Conservation (phyloP, 2,797 vertebrate species). For the Melanotaenia boesemani region DNA sequence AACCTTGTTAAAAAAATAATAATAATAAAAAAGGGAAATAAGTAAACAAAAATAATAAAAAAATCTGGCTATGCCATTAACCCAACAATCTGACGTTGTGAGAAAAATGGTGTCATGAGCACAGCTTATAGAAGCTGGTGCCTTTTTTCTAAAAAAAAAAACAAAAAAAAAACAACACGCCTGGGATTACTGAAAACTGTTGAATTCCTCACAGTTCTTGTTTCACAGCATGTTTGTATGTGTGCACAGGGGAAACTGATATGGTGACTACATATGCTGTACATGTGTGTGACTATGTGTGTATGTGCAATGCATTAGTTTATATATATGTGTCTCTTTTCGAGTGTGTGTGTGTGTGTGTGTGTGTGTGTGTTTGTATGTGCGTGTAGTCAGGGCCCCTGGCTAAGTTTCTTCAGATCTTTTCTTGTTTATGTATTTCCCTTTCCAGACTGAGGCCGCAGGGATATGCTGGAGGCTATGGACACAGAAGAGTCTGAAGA, state of each 20-base stretch:
- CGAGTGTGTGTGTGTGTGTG: constrained; percentile 24
- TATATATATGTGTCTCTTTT: constrained; percentile 40
- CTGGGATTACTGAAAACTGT: constrained; percentile 85
- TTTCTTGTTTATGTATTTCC: constrained; percentile 79
- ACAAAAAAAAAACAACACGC: constrained; percentile 22
- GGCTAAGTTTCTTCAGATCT: constrained; percentile 81
- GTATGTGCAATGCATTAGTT: constrained; percentile 19
- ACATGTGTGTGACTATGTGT: constrained; percentile 28
- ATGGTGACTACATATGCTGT: constrained; percentile 23
- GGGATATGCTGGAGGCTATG: constrained; percentile 89
- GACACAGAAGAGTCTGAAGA: constrained; percentile 82
- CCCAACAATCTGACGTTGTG: constrained; percentile 67
- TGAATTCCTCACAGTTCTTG: constrained; percentile 84
- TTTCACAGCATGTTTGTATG: constrained; percentile 65
- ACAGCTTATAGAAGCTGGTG: constrained; percentile 78
- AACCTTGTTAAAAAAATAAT: neutral
- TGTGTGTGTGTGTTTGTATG: constrained; percentile 28
- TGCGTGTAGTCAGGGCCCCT: constrained; percentile 68
- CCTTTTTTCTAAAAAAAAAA: constrained; percentile 78
- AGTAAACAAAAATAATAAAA: no score
- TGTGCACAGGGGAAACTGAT: constrained; percentile 21
- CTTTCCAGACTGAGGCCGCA: constrained; percentile 81
- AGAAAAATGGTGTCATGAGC: constrained; percentile 65
- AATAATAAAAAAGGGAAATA: no score
- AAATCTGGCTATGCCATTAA: constrained; percentile 38